These are phyloP conservation scores for Nudaria mundana DNA, from an alignment of 2,888 invertebrate species.

Conservation along the genomic window DNA sequence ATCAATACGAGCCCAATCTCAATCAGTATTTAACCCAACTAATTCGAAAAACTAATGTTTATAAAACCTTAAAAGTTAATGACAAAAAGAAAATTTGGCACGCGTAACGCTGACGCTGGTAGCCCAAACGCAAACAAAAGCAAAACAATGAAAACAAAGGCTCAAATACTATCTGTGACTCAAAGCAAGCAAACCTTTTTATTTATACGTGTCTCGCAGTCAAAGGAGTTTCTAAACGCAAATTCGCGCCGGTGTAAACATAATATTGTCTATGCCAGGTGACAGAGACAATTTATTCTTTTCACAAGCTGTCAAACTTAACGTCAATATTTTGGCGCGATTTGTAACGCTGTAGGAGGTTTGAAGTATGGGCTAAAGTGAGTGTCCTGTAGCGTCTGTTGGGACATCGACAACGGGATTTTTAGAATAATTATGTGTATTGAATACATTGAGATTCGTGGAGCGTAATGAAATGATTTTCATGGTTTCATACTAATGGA, in stretches of 20 bases:
- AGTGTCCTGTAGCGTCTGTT: constrained; percentile 8
- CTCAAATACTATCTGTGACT: constrained; percentile 18
- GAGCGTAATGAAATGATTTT: constrained; percentile 12
- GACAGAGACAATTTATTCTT: constrained; percentile 47
- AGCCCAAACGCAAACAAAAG: constrained; percentile 26
- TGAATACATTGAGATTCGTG: constrained; percentile 7
- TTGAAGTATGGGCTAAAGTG: constrained; percentile 20
- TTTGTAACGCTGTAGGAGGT: constrained; percentile 68
- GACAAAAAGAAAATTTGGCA: constrained; percentile 25
- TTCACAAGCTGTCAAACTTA: constrained; percentile 55
- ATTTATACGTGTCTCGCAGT: not conserved
- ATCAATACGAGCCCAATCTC: no score
- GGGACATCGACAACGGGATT: constrained; percentile 16
- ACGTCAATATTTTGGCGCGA: constrained; percentile 74
- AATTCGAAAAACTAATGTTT: no score
- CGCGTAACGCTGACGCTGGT: constrained; percentile 39
- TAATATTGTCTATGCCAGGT: constrained; percentile 43
- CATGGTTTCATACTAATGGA: constrained; percentile 19
- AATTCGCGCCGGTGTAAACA: constrained; percentile 57
- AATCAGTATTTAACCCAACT: no score
- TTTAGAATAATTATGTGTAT: constrained; percentile 16
- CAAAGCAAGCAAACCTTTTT: constrained; percentile 11
- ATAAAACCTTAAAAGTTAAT: not conserved
- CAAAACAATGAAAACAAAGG: constrained; percentile 27
- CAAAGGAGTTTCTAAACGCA: constrained; percentile 29